Base-by-base conservation (phyloP, 2,113 vertebrate species). In the Paramisgurnus dabryanus region DNA sequence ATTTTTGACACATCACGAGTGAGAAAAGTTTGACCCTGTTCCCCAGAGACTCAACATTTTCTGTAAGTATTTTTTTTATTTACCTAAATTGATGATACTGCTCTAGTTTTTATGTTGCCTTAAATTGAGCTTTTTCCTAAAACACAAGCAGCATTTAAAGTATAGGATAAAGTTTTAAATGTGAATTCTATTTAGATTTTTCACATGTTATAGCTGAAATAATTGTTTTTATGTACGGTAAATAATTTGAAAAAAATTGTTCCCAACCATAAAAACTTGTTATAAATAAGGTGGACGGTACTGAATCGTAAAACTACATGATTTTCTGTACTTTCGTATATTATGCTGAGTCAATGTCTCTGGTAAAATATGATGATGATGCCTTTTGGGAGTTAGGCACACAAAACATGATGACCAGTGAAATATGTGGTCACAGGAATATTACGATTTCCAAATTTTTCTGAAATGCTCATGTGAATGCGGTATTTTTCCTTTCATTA, bases 31-130 rank as follows among this genome's bases (percentile, higher is more conserved):
- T 55, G 11, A 34, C 1, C 50, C 8, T n/a, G 34, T 40, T 57
- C 5, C 15, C 68, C 27, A 57, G 27, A 66, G 63, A 58, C 43
- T 12, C 67, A 68, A 76, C 80, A 69, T 64, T 53, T 76, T 50
- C 72, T 76, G 80, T 83, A 83, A 83, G 81, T 79, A 83, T 78
- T 58, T 13, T 13, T 27, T 65, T 55, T 57, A 40, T 72, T 43
- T 15, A 43, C 39, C 11, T 22, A 1, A 60, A 43, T 22, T 58
- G 57, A 72, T 5, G 17, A 41, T 53, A 1, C 22, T 69, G 15
- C 7, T 27, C 7, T 50, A 27, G 10, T 13, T 22, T 67, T 47
- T 67, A 9, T 18, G 55, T 57, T n/a, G 55, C 55, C 55, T 58
- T 58, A 50, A 12, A 12, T 40, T 65, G 4, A 27, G 43, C 7